Base-by-base conservation (phyloP, 2,797 vertebrate genomes). In the Sebastes minor region DNA sequence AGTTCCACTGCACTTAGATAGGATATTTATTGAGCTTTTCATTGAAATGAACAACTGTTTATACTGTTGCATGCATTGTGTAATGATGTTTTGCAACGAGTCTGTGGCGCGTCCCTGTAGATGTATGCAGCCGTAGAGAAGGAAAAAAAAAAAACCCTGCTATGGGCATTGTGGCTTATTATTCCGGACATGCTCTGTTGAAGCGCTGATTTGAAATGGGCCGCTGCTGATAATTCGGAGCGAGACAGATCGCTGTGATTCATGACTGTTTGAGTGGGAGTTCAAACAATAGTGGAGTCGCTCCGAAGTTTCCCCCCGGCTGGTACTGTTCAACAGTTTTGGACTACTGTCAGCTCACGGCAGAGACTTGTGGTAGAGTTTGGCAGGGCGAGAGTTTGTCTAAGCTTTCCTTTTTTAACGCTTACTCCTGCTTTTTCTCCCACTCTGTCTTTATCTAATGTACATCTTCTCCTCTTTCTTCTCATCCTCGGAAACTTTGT, bases 21-120 rank as follows among this genome's bases (percentile, higher is more conserved):
- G 65, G 81, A 68, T 93, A 87, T 93, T 94, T 92, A 91, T 91
- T 91, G 83, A 80, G 83, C 64, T 80, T 91, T 86, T 87, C 71
- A 83, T 73, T 82, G 76, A 89, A 77, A 91, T 77, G 75, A 90
- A 89, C 81, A 83, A 83, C 69, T 90, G 86, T 94, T 94, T 93
- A 90, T 82, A 71, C 69, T 32, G 23, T 59, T 86, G 86, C 77
- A 80, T 83, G 83, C 89, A 87, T 89, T 85, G 76, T 84, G 85
- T 90, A 89, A 89, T 86, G 86, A 88, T 89, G 85, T 93, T 90
- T 89, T 88, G 82, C 87, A 89, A 87, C n/a, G 67, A 61, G 32
- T 71, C 46, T 13, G 75, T 9, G 52, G 71, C 69, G 78, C 76
- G 27, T 84, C 46, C 53, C 28, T 74, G 80, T 46, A 30, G 38